Evolutionary conservation across 2,797 vertebrate species (phyloP).

Genomic region (Rhodeus uyekii): DNA sequence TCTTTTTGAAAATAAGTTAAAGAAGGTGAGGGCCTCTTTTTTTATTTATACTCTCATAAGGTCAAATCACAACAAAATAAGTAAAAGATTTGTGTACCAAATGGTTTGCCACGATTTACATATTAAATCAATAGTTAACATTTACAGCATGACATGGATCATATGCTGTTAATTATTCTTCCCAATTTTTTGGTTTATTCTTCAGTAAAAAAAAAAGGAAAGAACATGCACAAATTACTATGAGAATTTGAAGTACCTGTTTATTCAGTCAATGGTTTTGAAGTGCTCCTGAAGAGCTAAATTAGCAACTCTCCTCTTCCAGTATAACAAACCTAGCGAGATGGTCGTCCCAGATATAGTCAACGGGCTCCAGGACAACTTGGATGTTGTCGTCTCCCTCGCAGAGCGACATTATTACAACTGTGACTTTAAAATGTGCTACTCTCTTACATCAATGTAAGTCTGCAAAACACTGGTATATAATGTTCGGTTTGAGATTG

Average conservation of each 20-base stretch:
- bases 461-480: constrained; percentile 61
- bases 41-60: not conserved
- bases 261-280: constrained; percentile 18
- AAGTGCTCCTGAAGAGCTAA: constrained; percentile 47
- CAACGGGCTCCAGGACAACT: constrained; percentile 93
- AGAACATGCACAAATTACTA: not conserved
- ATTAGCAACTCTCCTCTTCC: constrained; percentile 34
- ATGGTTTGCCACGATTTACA: not conserved
- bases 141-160: not conserved
- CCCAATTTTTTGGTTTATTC: not conserved
- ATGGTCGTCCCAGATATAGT: constrained; percentile 91
- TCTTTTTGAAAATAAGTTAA: constrained; percentile 97
- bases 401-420: constrained; percentile 99
- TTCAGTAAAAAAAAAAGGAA: not conserved
- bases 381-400: constrained; percentile 96
- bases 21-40: constrained; percentile 82
- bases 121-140: not conserved
- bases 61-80: not conserved
- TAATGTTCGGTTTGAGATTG: not conserved
- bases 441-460: constrained; percentile 97
- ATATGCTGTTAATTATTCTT: not conserved
- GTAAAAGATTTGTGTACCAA: not conserved
- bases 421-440: constrained; percentile 99
- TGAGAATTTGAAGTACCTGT: constrained; percentile 28
- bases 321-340: constrained; percentile 95